Conservation (phyloP, 2,113 vertebrate species). For the Odontophorus gujanensis region DNA sequence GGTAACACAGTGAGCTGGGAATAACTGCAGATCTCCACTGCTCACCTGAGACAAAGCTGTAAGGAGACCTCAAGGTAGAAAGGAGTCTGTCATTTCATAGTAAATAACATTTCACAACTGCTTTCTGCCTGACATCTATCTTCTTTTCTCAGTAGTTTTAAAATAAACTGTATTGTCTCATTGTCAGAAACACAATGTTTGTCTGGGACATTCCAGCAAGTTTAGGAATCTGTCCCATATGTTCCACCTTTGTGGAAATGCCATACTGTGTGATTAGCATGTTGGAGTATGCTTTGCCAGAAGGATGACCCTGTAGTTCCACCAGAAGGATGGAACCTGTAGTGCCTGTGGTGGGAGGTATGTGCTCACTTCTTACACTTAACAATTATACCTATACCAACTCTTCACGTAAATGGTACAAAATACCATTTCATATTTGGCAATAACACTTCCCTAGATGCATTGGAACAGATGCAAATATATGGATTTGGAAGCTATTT, state of each 20-base stretch:
- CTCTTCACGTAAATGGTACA: background rate
- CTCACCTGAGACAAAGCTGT: fast-evolving
- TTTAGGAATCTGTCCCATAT: background rate
- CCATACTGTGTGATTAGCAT: background rate
- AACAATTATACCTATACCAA: background rate
- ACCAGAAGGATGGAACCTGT: background rate
- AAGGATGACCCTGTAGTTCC: too few species aligned
- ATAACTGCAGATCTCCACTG: background rate
- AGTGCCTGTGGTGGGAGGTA: fast-evolving
- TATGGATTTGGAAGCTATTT: background rate
- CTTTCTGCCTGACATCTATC: background rate
- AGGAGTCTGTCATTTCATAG: background rate
- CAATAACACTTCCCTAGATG: background rate
- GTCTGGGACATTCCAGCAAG: background rate
- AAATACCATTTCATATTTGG: background rate
- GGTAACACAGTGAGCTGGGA: background rate
- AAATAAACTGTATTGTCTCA: background rate
- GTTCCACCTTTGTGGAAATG: background rate
- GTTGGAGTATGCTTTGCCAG: background rate
- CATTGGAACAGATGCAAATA: background rate
- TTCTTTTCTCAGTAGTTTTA: background rate
- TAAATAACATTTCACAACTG: background rate
- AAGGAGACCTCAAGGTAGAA: background rate
- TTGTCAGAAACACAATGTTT: background rate
- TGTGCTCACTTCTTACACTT: background rate